These are phyloP conservation scores for Neodon shergylaensis DNA, from an alignment of 2,113 vertebrate genomes.

Conservation along the genomic window DNA sequence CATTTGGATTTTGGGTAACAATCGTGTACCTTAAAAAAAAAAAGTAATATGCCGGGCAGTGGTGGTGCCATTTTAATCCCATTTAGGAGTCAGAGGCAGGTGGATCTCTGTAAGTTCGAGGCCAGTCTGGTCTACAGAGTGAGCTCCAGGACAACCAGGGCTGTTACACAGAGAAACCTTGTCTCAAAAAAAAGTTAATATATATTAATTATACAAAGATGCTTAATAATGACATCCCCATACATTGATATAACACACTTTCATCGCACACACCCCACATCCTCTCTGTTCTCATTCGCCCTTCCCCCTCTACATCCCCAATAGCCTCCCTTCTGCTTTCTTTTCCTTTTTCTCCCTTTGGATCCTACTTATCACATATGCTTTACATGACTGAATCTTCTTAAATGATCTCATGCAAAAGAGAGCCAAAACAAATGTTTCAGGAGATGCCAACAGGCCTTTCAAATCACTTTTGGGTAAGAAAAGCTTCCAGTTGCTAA, in stretches of 20 bases:
- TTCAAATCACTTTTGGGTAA: constrained; percentile 44
- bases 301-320: background rate
- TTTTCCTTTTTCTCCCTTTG: background rate
- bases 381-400: constrained; percentile 34
- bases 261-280: background rate
- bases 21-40: background rate
- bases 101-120: no score
- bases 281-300: no score
- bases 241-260: background rate
- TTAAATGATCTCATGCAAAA: constrained; percentile 27
- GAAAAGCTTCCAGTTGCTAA: constrained; percentile 19
- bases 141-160: no score
- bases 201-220: background rate
- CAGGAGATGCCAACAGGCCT: background rate
- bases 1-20: constrained; percentile 12
- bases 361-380: background rate
- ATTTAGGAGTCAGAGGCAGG: no score
- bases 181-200: no score
- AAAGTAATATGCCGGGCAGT: no score
- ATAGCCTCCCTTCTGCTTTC: background rate
- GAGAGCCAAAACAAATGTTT: constrained; percentile 31
- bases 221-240: background rate
- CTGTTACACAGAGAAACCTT: no score
- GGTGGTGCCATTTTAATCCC: no score
- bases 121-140: no score